Percentiles rank a stretch among this genome's conserved stretches.
Evolutionary conservation across 2,797 vertebrate species (phyloP).

Genomic region (Bovichtus diacanthus): DNA sequence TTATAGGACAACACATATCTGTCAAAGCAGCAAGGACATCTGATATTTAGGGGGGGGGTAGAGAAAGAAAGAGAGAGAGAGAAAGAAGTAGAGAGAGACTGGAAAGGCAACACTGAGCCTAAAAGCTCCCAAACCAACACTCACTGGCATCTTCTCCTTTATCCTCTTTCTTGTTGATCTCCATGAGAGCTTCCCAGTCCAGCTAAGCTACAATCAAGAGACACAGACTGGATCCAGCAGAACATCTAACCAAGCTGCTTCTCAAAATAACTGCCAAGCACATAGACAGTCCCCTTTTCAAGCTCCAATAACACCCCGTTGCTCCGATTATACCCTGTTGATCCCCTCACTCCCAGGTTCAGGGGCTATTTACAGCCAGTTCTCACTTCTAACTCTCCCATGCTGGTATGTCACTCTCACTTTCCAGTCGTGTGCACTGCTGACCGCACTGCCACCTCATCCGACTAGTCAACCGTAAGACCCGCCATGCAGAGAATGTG

Average conservation of each 20-base stretch:
- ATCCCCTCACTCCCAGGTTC: conserved; percentile 51
- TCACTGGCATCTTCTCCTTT: conserved; percentile 69
- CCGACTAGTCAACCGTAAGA: conserved; percentile 32
- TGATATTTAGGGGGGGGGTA: too few relatives aligned
- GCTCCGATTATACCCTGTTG: conserved; percentile 41
- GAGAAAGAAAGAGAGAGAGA: too few relatives aligned
- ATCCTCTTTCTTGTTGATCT: conserved; percentile 52
- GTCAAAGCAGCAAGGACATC: conserved; percentile 4
- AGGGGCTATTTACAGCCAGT: conserved; percentile 58
- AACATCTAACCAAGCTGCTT: conserved; percentile 49
- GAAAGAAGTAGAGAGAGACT: too few relatives aligned
- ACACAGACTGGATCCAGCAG: conserved; percentile 43
- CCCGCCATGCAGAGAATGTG: conserved; percentile 37
- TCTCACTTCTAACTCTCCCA: conserved; percentile 43
- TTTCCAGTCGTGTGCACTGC: conserved; percentile 38
- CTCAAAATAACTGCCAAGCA: conserved; percentile 51
- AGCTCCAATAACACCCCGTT: conserved; percentile 35
- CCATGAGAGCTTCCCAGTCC: conserved; percentile 55
- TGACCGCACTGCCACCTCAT: conserved; percentile 38
- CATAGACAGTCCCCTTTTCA: conserved; percentile 25
- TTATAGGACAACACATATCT: not conserved
- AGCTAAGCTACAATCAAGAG: conserved; percentile 56
- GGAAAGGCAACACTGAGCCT: conserved; percentile 32
- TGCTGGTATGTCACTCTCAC: conserved; percentile 57
- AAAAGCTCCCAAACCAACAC: conserved; percentile 49